Evolutionary conservation across 2,113 vertebrate genomes (phyloP).

Genomic region (Calyptomena viridis): DNA sequence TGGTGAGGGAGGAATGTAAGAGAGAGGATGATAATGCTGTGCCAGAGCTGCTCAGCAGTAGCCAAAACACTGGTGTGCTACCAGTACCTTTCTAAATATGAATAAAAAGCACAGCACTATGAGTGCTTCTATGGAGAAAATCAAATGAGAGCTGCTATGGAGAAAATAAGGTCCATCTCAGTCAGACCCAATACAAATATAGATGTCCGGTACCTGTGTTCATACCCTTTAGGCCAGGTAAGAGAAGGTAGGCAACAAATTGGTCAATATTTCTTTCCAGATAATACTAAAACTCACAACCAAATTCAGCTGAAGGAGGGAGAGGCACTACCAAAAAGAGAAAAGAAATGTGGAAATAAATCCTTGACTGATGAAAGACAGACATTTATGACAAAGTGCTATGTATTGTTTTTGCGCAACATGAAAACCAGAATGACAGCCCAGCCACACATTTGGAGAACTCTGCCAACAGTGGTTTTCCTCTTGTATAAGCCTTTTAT

Average conservation of each 20-base stretch:
- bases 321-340: background rate
- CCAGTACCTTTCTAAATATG: background rate
- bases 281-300: background rate
- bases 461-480: background rate
- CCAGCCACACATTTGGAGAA: background rate
- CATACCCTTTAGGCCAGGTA: background rate
- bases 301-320: background rate
- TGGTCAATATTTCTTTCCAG: background rate
- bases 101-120: background rate
- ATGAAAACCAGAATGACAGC: background rate
- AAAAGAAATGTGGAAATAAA: background rate
- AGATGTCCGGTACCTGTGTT: background rate
- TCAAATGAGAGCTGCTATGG: background rate
- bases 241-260: background rate
- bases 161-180: background rate
- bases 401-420: background rate
- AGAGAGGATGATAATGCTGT: background rate
- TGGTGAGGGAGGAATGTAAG: background rate
- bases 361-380: background rate
- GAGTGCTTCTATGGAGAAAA: background rate
- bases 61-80: background rate
- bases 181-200: background rate
- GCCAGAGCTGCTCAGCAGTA: background rate
- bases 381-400: background rate
- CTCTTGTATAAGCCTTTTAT: background rate